phyloP scores from a whole-genome alignment of 1,140 invertebrate genomes.

The Drosophila seguyi region DNA sequence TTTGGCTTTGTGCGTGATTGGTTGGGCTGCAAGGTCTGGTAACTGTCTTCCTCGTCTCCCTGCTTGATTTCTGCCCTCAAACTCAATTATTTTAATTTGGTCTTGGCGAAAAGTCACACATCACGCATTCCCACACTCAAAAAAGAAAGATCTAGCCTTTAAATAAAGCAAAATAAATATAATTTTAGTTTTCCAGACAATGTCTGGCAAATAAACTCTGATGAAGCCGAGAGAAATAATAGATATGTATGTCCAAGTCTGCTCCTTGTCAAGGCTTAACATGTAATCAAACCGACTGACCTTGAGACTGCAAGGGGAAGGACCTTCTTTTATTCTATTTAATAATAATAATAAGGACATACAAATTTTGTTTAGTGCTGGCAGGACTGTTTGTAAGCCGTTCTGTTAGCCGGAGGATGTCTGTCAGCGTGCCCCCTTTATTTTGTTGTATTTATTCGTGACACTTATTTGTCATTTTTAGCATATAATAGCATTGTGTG shows the following conservation, averaged over 20 bases:
- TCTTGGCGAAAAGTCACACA: constrained; percentile 11
- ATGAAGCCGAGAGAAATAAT: background rate
- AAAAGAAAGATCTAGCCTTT: background rate
- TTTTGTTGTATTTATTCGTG: constrained; percentile 54
- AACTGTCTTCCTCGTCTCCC: constrained; percentile 12
- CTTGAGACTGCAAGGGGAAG: background rate
- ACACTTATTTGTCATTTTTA: constrained; percentile 70
- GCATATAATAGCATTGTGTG: constrained; percentile 62
- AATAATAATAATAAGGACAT: constrained; percentile 1
- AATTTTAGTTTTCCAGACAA: background rate
- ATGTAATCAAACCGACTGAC: constrained; percentile 5
- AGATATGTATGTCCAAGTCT: background rate
- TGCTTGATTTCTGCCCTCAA: constrained; percentile 47
- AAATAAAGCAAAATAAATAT: background rate
- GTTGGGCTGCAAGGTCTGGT: constrained; percentile 39
- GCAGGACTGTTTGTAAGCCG: background rate
- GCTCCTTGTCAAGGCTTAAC: background rate
- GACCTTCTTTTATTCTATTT: background rate
- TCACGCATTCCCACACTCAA: background rate
- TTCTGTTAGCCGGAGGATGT: constrained; percentile 24
- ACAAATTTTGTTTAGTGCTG: constrained; percentile 7
- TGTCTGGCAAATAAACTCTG: background rate
- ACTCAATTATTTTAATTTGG: constrained; percentile 52
- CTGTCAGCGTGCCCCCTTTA: background rate
- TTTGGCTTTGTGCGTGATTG: constrained; percentile 71